Percentiles rank a stretch among this genome's conserved stretches.
phyloP scores from a whole-genome alignment of 2,113 vertebrate genomes.

The Neomonachus schauinslandi region DNA sequence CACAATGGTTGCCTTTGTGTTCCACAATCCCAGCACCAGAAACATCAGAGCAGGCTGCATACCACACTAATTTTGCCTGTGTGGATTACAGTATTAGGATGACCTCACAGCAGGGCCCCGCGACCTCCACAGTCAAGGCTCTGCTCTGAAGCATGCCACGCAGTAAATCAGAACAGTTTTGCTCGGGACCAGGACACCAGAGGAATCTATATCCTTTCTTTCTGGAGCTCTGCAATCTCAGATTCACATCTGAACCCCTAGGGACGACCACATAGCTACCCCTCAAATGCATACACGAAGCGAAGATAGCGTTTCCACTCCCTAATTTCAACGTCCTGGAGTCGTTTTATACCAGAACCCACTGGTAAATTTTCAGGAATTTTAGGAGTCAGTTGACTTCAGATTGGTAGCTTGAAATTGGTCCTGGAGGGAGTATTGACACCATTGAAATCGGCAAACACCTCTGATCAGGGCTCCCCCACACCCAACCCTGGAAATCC shows the following conservation, averaged over 20 bases:
- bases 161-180: neutral
- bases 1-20: conserved; percentile 75
- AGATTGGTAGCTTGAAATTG: conserved; percentile 19
- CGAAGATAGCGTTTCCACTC: conserved; percentile 26
- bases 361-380: conserved; percentile 62
- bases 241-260: neutral
- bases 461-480: neutral
- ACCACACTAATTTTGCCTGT: neutral
- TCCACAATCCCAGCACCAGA: conserved; percentile 41
- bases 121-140: neutral
- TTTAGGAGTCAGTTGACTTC: conserved; percentile 54
- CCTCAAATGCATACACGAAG: neutral
- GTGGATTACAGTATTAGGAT: neutral
- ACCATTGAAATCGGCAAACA: neutral
- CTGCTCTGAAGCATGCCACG: neutral
- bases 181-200: neutral
- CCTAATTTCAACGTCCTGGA: conserved; percentile 37
- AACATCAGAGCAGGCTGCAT: neutral
- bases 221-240: neutral
- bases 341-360: conserved; percentile 13
- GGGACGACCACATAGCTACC: neutral
- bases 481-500: neutral
- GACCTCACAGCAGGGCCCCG: neutral
- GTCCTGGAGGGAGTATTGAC: neutral
- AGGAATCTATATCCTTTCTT: neutral